Evolutionary conservation across 2,113 vertebrate species (phyloP).

Genomic region (Barnardius zonarius): DNA sequence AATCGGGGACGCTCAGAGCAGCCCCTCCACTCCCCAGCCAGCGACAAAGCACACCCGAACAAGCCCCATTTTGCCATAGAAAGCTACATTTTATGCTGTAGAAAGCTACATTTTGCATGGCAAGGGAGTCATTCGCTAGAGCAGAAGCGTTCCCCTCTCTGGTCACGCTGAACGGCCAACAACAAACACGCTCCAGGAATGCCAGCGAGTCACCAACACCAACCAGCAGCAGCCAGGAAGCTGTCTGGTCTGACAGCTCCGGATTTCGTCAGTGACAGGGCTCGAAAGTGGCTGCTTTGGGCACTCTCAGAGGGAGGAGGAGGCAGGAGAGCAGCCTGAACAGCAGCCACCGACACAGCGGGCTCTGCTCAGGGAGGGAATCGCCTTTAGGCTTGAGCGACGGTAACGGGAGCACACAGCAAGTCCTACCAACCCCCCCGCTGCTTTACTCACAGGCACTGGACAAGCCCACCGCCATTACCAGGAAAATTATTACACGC

Average conservation of each 20-base stretch:
- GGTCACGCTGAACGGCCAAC: fast-evolving
- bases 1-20: not conserved
- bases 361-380: not conserved
- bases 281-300: fast-evolving
- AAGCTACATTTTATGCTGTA: not conserved
- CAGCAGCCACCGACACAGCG: not conserved
- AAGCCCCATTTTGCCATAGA: fast-evolving
- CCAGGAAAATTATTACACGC: fast-evolving
- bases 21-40: not conserved
- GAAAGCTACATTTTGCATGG: not conserved
- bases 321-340: not conserved
- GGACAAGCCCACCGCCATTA: not conserved
- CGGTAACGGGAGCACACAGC: not conserved
- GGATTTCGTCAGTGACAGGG: fast-evolving
- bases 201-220: fast-evolving
- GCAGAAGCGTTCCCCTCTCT: fast-evolving
- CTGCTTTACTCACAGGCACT: not conserved
- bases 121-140: not conserved
- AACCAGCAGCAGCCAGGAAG: not conserved
- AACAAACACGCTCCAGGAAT: fast-evolving
- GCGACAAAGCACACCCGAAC: not conserved
- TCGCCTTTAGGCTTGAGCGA: too few relatives aligned
- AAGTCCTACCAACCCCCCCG: too few relatives aligned
- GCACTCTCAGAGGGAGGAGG: fast-evolving
- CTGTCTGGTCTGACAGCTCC: not conserved